These are phyloP conservation scores for Centropyge bicolor DNA, from an alignment of 2,797 vertebrate species.

Conservation along the genomic window DNA sequence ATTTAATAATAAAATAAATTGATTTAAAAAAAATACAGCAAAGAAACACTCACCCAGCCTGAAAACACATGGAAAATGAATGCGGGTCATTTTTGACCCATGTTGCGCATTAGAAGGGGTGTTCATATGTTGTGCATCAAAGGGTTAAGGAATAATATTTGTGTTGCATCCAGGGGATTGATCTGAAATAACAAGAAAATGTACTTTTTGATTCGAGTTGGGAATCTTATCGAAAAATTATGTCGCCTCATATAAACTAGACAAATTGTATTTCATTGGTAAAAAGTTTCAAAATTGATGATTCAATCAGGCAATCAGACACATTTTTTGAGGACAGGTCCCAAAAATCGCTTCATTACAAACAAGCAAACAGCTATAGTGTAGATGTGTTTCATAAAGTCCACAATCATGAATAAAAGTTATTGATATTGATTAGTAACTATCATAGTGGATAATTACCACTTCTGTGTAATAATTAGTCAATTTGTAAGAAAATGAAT, in stretches of 20 bases:
- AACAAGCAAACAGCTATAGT: background rate
- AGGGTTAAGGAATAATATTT: conserved; percentile 9
- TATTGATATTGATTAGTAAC: conserved; percentile 44
- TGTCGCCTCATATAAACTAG: background rate
- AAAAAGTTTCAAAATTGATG: background rate
- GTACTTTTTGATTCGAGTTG: background rate
- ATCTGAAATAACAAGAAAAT: conserved; percentile 1
- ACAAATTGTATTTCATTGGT: background rate
- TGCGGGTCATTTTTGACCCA: too few relatives aligned
- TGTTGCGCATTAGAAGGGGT: too few relatives aligned
- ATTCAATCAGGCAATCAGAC: background rate
- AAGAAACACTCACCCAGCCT: too few relatives aligned
- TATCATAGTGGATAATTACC: conserved; percentile 50
- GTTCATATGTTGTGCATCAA: background rate
- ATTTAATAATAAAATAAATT: too few relatives aligned
- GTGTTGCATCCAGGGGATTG: background rate
- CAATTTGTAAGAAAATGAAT: conserved; percentile 39
- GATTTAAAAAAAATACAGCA: too few relatives aligned
- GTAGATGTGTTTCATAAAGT: conserved; percentile 7
- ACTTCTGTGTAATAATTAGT: conserved; percentile 44
- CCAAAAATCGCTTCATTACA: background rate
- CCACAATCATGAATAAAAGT: conserved; percentile 20
- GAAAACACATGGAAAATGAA: too few relatives aligned
- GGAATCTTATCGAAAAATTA: conserved; percentile 3
- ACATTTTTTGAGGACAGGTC: background rate